phyloP scores from a whole-genome alignment of 2,888 invertebrate genomes.

The Argyresthia albistria region DNA sequence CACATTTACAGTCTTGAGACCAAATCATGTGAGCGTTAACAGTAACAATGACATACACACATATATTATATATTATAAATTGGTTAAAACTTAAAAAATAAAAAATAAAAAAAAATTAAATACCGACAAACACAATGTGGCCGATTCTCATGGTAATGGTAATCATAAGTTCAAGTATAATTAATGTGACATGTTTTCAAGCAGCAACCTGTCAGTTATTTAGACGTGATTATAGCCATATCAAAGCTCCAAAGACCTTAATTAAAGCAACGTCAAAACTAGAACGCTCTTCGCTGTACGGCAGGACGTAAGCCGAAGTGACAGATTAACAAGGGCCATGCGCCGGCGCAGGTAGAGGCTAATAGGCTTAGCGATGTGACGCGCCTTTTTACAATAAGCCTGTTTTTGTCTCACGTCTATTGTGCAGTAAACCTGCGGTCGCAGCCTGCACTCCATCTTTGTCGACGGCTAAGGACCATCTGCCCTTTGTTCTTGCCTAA shows the following conservation, averaged over 20 bases:
- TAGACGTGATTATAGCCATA: not conserved
- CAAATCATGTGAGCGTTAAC: no score
- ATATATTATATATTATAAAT: no score
- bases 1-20: no score
- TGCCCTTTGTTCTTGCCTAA: slow-evolving; percentile 58
- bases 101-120: no score
- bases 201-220: no score
- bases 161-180: no score
- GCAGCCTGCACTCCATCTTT: slow-evolving; percentile 50
- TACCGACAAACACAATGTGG: no score
- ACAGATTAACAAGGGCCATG: slow-evolving; percentile 49
- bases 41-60: no score
- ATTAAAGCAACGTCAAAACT: slow-evolving; percentile 43
- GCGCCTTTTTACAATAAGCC: slow-evolving; percentile 30
- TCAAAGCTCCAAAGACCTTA: slow-evolving; percentile 19
- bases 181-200: no score
- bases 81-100: no score
- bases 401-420: slow-evolving; percentile 41
- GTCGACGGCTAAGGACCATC: slow-evolving; percentile 42
- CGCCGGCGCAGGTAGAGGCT: slow-evolving; percentile 38
- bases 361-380: slow-evolving; percentile 39
- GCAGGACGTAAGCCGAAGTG: slow-evolving; percentile 36
- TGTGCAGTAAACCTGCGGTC: slow-evolving; percentile 33
- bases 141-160: no score
- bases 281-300: slow-evolving; percentile 23